A percentile compares a stretch with the other conserved stretches of the same genome.
These are phyloP conservation scores for Drosophila bipectinata DNA, from an alignment of 1,140 invertebrate species.

Conservation along the genomic window DNA sequence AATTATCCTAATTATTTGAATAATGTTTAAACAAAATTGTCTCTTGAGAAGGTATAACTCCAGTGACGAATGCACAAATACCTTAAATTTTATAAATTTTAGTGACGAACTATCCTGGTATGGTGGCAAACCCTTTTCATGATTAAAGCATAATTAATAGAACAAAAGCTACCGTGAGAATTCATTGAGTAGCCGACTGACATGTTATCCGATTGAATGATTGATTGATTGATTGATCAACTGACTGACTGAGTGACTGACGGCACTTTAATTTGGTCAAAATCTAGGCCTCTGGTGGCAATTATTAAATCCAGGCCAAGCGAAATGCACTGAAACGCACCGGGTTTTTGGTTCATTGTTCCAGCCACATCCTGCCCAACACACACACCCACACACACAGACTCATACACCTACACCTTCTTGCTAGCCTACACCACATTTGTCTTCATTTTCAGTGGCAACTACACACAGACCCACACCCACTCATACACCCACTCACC, in stretches of 20 bases:
- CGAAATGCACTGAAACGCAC: constrained; percentile 2
- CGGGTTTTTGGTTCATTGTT: constrained; percentile 4
- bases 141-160: neutral
- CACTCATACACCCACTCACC: constrained; percentile 63
- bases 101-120: too few relatives aligned
- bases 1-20: too few relatives aligned
- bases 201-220: constrained; percentile 15
- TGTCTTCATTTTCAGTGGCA: constrained; percentile 14
- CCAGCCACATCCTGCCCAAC: neutral
- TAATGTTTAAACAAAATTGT: too few relatives aligned
- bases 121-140: neutral
- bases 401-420: neutral
- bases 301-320: constrained; percentile 5
- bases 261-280: constrained; percentile 19
- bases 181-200: constrained; percentile 30
- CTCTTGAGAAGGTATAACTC: too few relatives aligned
- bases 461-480: neutral
- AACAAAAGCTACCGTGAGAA: neutral
- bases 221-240: constrained; percentile 19
- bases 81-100: neutral
- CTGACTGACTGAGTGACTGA: constrained; percentile 12
- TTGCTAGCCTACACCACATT: constrained; percentile 1
- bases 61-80: too few relatives aligned
- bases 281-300: neutral
- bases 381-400: neutral